Percentiles rank a stretch among this genome's conserved stretches.
phyloP scores from a whole-genome alignment of 2,888 invertebrate species.

The Nomada flava region DNA sequence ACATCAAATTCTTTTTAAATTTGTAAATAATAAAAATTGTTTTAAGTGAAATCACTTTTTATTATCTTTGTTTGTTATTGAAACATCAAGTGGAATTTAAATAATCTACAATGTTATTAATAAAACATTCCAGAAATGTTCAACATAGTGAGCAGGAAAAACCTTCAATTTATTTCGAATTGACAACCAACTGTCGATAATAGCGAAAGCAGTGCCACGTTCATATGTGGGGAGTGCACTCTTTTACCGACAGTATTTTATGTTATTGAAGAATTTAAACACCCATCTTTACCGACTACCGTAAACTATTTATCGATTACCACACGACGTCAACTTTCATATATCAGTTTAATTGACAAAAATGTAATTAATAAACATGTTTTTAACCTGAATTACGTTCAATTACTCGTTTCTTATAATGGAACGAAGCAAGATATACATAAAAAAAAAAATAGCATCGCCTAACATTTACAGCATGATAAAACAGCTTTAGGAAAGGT shows the following conservation, averaged over 20 bases:
- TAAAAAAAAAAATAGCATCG: constrained; percentile 29
- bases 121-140: no score
- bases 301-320: not conserved
- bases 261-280: not conserved
- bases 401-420: not conserved
- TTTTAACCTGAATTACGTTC: constrained; percentile 8
- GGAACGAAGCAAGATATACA: not conserved
- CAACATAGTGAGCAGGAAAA: no score
- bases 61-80: no score
- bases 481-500: constrained; percentile 14
- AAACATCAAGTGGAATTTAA: no score
- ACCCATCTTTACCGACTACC: constrained; percentile 17
- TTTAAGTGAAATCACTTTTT: no score
- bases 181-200: not conserved
- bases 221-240: not conserved
- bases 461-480: constrained; percentile 27
- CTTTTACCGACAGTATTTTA: not conserved
- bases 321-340: not conserved
- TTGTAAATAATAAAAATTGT: no score
- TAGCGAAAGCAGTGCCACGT: not conserved
- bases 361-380: constrained; percentile 18
- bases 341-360: not conserved
- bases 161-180: no score
- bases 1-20: no score
- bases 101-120: no score